Conservation (phyloP, 2,888 invertebrate genomes). For the Macrophya annulata region DNA sequence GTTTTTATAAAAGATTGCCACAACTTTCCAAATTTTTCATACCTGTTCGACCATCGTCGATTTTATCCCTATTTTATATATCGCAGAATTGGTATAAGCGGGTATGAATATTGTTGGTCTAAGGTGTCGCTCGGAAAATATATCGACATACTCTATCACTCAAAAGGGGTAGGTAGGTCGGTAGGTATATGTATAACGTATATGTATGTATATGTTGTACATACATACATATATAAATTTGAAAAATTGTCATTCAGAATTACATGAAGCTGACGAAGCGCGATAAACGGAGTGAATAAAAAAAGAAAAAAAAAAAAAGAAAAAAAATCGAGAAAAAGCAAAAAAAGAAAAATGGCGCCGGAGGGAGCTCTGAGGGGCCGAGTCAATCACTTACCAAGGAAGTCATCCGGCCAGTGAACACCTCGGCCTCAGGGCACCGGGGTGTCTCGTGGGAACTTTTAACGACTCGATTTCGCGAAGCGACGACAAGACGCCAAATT, state of each 20-base stretch:
- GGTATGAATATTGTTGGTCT: too few relatives aligned
- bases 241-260: slow-evolving; percentile 1
- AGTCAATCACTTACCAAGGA: slow-evolving; percentile 53
- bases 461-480: slow-evolving; percentile 51
- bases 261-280: not conserved
- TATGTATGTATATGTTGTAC: too few relatives aligned
- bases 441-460: slow-evolving; percentile 51
- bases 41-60: not conserved
- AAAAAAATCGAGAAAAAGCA: not conserved
- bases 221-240: not conserved
- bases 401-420: slow-evolving; percentile 52
- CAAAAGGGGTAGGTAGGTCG: too few relatives aligned
- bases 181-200: too few relatives aligned
- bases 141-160: not conserved
- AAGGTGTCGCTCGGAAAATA: not conserved
- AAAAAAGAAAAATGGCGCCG: slow-evolving; percentile 8
- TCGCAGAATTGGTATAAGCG: too few relatives aligned
- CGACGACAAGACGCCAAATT: slow-evolving; percentile 53
- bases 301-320: not conserved
- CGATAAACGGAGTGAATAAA: not conserved
- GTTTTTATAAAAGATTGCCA: not conserved
- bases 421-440: slow-evolving; percentile 22
- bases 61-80: not conserved
- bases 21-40: not conserved
- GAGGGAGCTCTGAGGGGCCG: slow-evolving; percentile 18